Base-by-base conservation (phyloP, 2,113 vertebrate species). In the Callospermophilus lateralis region DNA sequence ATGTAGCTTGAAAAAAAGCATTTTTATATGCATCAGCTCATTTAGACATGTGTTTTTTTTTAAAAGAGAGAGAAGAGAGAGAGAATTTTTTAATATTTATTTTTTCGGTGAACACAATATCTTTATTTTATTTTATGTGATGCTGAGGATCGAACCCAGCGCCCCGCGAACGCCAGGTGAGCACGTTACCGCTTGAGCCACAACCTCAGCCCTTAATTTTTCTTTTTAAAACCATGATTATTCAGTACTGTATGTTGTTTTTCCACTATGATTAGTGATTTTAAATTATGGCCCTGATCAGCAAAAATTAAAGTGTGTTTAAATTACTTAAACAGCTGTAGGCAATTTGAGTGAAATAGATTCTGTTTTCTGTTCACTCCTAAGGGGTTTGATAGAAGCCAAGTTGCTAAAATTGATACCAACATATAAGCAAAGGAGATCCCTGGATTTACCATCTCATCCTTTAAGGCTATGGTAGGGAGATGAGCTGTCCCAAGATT, bases 271-370 rank as follows among this genome's bases (percentile, higher is more conserved):
- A 85, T 77, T 9, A 51, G 77, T 83, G 32, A 79, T 42, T 93
- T 96, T 87, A 42, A 84, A 84, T 53, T 55, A 2, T 74, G 63
- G 45, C 11, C 2, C 6, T 37, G 24, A 48, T 24, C 58, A 88
- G 65, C 76, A 76, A 93, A 90, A 87, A 42, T 19, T 81, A 51
- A 97, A 93, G 63, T 78, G 32, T 7, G 5, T 87, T 89, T n/a
- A 73, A 83, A 15, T 79, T 48, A 34, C 90, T 88, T 88, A 93
- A 91, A 85, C 24, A 51, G 72, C 37, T 55, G 9, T 48, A 72
- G 32, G 51, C 4, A 42, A 70, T 70, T 77, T 88, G 11, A 84
- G 30, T 76, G 32, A 84, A 79, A 78, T 45, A 28, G 37, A 76
- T 73, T 94, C 39, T 24, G 30, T 17, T 76, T 58, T 96, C 76